These are phyloP conservation scores for Ischnura elegans DNA, from an alignment of 2,888 invertebrate species.

Conservation along the genomic window DNA sequence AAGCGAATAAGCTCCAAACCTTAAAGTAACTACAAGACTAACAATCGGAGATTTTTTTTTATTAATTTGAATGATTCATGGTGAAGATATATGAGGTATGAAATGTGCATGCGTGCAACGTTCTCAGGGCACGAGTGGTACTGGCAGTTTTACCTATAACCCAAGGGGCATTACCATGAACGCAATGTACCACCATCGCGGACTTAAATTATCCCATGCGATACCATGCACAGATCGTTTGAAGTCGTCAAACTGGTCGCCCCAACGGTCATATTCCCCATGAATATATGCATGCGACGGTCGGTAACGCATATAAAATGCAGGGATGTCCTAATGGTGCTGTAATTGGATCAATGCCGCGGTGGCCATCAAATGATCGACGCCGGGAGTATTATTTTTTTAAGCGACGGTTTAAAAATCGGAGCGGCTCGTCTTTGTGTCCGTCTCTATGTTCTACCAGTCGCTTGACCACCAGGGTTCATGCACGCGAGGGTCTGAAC, in stretches of 20 bases:
- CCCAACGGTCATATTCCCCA: background rate
- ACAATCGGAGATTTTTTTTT: no score
- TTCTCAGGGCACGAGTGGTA: no score
- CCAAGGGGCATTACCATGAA: no score
- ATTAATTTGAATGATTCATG: no score
- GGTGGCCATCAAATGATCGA: background rate
- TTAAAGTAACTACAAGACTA: no score
- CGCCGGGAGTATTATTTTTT: background rate
- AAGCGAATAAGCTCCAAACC: no score
- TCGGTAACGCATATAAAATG: background rate
- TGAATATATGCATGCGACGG: background rate
- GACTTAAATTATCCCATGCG: no score
- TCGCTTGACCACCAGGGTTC: background rate
- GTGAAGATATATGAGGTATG: no score
- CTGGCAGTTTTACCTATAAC: no score
- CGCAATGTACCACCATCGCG: no score
- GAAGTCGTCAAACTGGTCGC: background rate
- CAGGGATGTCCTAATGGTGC: background rate
- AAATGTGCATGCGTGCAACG: no score
- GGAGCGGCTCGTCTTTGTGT: background rate
- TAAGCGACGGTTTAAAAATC: background rate
- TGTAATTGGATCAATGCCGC: constrained; percentile 9
- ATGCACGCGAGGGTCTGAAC: background rate
- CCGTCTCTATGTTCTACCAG: background rate
- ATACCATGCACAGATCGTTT: background rate